These are phyloP conservation scores for Drosophila putrida DNA, from an alignment of 2,888 invertebrate genomes.

Conservation along the genomic window DNA sequence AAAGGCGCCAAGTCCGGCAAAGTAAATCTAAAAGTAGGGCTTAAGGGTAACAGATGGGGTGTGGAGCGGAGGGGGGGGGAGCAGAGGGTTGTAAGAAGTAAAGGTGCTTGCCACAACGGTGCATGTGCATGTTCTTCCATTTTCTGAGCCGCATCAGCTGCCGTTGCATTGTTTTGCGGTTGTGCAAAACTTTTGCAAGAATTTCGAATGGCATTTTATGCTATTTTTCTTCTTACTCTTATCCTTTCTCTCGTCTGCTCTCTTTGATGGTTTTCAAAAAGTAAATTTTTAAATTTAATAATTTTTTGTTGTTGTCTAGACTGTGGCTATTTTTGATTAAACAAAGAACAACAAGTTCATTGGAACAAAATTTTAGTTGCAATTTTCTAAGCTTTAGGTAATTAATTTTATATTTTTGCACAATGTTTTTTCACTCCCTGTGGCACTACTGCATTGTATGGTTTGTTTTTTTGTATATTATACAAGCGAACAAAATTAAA, in stretches of 20 bases:
- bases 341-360: no score
- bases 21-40: conserved; percentile 18
- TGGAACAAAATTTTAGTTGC: no score
- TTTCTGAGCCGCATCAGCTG: conserved; percentile 33
- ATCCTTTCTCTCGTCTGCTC: no score
- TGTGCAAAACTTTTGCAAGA: conserved; percentile 30
- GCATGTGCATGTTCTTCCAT: conserved; percentile 1
- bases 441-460: no score
- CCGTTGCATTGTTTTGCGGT: conserved; percentile 49
- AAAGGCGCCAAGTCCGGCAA: conserved; percentile 54
- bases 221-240: neutral
- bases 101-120: conserved; percentile 12
- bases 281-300: neutral
- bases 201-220: conserved; percentile 18
- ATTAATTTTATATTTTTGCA: no score
- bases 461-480: no score
- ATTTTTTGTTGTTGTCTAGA: neutral
- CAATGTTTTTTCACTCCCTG: no score
- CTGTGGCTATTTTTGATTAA: neutral
- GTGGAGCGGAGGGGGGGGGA: neutral
- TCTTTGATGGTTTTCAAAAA: conserved; percentile 1
- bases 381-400: no score
- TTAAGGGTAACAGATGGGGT: neutral
- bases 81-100: neutral
- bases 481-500: no score